These are phyloP conservation scores for Columba livia DNA, from an alignment of 2,113 vertebrate genomes.

Conservation along the genomic window DNA sequence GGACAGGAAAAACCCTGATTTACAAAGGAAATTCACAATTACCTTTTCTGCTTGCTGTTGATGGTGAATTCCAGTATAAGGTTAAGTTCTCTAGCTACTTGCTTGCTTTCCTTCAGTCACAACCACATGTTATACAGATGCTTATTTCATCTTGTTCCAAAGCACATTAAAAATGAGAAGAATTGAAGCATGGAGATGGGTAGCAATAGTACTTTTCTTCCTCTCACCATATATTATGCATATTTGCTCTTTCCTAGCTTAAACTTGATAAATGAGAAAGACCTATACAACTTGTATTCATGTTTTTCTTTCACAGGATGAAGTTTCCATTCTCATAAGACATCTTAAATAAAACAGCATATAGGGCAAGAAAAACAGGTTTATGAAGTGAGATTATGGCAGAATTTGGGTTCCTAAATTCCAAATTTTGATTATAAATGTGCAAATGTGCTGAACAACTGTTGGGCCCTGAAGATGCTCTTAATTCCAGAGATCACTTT, in stretches of 20 bases:
- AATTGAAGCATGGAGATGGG: not conserved
- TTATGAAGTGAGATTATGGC: not conserved
- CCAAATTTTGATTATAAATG: not conserved
- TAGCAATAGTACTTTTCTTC: not conserved
- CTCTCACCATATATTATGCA: not conserved
- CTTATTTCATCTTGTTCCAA: not conserved
- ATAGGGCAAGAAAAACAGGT: not conserved
- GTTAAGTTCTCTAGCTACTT: not conserved
- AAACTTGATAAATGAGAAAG: not conserved
- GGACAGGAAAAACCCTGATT: not conserved
- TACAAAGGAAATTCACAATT: not conserved
- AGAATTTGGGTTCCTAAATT: not conserved
- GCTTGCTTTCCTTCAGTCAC: not conserved
- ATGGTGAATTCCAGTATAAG: not conserved
- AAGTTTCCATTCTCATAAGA: not conserved
- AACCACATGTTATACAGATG: not conserved
- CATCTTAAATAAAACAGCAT: not conserved
- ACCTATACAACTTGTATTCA: not conserved
- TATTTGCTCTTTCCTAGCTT: not conserved
- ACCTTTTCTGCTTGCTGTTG: not conserved
- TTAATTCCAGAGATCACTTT: not conserved
- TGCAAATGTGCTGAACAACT: fast-evolving
- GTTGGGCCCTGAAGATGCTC: not conserved
- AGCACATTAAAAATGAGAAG: not conserved
- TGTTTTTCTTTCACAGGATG: not conserved